phyloP scores from a whole-genome alignment of 2,797 vertebrate genomes.

The Pseudomugil tenellus region DNA sequence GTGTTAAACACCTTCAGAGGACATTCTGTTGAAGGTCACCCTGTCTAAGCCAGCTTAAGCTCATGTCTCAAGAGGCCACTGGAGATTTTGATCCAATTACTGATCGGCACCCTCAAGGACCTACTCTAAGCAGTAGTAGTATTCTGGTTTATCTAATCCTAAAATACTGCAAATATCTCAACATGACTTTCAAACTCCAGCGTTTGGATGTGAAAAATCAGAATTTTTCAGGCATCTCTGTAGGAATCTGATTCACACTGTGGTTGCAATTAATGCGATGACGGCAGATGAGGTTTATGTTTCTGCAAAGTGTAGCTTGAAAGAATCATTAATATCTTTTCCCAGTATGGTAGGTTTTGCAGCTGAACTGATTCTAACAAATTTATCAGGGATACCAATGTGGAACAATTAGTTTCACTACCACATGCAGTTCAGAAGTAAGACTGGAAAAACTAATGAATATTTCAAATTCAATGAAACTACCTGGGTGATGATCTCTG shows the following conservation, averaged over 20 bases:
- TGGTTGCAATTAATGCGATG: background rate
- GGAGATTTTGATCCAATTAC: constrained; percentile 23
- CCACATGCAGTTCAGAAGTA: background rate
- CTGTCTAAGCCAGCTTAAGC: constrained; percentile 24
- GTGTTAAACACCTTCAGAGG: background rate
- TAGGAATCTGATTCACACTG: background rate
- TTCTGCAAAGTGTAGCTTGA: background rate
- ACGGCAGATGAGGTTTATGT: background rate
- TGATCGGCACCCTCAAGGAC: constrained; percentile 13
- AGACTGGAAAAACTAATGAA: constrained; percentile 5
- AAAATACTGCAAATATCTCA: background rate
- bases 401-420: background rate
- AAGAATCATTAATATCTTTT: background rate
- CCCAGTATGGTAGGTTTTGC: background rate
- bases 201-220: background rate
- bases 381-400: constrained; percentile 16
- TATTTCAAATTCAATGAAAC: constrained; percentile 13
- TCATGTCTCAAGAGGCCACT: background rate
- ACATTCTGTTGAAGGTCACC: constrained; percentile 17
- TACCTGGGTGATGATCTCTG: constrained; percentile 10
- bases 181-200: background rate
- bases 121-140: background rate
- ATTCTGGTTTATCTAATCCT: constrained; percentile 9
- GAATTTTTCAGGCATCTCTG: background rate
- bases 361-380: background rate